Conservation (phyloP, 2,797 vertebrate species). For the Rhinichthys osculus region DNA sequence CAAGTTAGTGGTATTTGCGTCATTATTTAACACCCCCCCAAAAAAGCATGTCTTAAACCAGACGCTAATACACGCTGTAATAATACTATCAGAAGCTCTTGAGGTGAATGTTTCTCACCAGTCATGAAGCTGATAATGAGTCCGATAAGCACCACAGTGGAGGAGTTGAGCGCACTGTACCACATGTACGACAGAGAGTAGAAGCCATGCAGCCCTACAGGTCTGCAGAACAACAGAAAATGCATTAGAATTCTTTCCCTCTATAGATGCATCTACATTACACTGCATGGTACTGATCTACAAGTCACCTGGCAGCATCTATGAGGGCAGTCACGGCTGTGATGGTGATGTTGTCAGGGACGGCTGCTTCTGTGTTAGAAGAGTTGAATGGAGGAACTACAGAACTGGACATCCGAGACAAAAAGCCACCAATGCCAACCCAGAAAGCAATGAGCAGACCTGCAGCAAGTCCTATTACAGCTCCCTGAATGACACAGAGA, state of each 20-base stretch:
- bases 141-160: conserved; percentile 85
- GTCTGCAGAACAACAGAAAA: conserved; percentile 63
- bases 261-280: not conserved
- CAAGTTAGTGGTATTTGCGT: too few relatives aligned
- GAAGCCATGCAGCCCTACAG: conserved; percentile 79
- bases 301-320: conserved; percentile 68
- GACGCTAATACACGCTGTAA: not conserved
- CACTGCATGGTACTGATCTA: not conserved
- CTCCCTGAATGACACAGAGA: conserved; percentile 79
- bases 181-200: conserved; percentile 94
- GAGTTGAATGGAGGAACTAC: conserved; percentile 51
- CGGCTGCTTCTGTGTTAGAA: conserved; percentile 28
- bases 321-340: conserved; percentile 64
- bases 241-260: not conserved
- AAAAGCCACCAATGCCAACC: conserved; percentile 88
- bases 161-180: conserved; percentile 92
- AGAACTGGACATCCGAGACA: conserved; percentile 44
- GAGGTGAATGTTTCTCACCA: conserved; percentile 72
- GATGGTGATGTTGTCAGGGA: conserved; percentile 63
- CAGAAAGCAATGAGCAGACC: conserved; percentile 89
- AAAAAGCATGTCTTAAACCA: too few relatives aligned
- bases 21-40: too few relatives aligned
- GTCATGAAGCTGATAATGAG: conserved; percentile 88
- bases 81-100: not conserved
- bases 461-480: conserved; percentile 78